Evolutionary conservation across 35 echinoderm and acorn worm genomes (phyloP).

Genomic region (Apostichopus japonicus): DNA sequence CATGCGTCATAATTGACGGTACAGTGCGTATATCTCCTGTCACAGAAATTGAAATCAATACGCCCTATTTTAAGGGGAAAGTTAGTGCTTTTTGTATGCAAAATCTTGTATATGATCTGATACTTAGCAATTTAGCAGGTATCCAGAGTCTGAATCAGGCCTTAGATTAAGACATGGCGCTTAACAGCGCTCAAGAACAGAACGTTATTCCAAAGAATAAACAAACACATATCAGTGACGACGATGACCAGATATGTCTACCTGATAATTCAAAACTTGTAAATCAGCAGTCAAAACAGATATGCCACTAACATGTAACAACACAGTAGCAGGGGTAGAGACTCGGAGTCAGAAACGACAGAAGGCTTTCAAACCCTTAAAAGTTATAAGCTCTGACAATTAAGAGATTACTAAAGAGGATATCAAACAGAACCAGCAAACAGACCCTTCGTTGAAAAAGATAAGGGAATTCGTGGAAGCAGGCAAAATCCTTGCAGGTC

Average conservation of each 20-base stretch:
- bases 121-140: constrained; percentile 61
- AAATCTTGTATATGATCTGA: constrained; percentile 60
- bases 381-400: no score
- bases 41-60: constrained; percentile 34
- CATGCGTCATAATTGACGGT: constrained; percentile 48
- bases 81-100: constrained; percentile 58
- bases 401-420: not conserved
- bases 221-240: no score
- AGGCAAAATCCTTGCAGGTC: not conserved
- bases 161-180: not conserved
- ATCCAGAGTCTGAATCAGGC: constrained; percentile 27
- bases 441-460: constrained; percentile 31
- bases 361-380: no score
- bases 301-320: no score
- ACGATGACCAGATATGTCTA: no score
- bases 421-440: not conserved
- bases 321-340: no score
- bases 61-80: constrained; percentile 28
- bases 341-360: no score
- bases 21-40: constrained; percentile 17
- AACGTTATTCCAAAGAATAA: not conserved
- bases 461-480: constrained; percentile 23
- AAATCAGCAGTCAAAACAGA: no score
- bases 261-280: no score
- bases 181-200: not conserved